Base-by-base conservation (phyloP, 2,113 vertebrate genomes). In the Chaenocephalus aceratus region DNA sequence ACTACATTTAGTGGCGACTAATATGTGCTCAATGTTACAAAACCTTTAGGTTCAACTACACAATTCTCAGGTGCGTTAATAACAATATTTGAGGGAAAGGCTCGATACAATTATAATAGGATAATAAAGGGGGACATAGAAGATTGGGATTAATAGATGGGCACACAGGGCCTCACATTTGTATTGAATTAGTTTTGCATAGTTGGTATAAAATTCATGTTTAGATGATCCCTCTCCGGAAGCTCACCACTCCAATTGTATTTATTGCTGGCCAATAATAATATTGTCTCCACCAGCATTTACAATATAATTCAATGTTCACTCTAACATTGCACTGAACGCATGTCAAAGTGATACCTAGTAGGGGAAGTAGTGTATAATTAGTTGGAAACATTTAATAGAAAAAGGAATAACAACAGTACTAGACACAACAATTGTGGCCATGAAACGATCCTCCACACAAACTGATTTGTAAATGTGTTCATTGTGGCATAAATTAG, bases 281-380 rank as follows among this genome's bases (percentile, higher is more conserved):
- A 18, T 16, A 51, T 23, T 34, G 51, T 6, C 49, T 58, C 1
- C 15, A 16, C 30, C 52, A 23, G n/a, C 45, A 52, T 16, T 11
- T 54, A 2, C 21, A 16, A 84, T 51, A 15, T 62, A 14, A 68
- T 82, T 66, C 15, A 58, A 8, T 60, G 7, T 75, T 66, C n/a
- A 46, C 77, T 80, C 23, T 7, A 21, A 34, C 23, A 59, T 46
- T 70, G 11, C 62, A 67, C 23, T 36, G 10, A 60, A 48, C 10
- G 60, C 7, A 10, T 5, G 6, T 18, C 65, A 41, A 9, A 52
- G 63, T 56, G 34, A 21, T n/a, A 61, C 30, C 36, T 49, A 62
- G 15, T 6, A 7, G 26, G 3, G 30, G n/a, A 75, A 66, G 4
- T 21, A 26, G 30, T 14, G 44, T 36, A 23, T 54, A 0, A 12